Base-by-base conservation (phyloP, 2,113 vertebrate species). In the Archocentrus centrarchus region DNA sequence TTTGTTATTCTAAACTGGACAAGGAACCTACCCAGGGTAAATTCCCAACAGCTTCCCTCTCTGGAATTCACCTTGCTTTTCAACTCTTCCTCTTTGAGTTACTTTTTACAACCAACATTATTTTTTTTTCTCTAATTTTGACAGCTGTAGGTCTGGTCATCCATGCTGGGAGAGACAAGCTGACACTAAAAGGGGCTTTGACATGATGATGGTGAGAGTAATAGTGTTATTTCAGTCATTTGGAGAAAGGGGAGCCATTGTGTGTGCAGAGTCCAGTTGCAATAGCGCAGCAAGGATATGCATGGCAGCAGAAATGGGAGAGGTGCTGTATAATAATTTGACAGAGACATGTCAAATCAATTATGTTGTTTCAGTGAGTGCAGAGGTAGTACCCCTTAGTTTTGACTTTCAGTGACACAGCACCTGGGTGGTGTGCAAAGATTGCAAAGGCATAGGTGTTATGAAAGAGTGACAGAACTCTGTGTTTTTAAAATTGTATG, bases 181-280 rank as follows among this genome's bases (percentile, higher is more conserved):
- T 86, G 86, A 88, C 92, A 89, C 75, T 83, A 85, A 92, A 85
- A 91, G 81, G 78, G 58, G 80, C 87, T 92, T 90, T 90, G 93
- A 93, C 93, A 89, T 14, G 77, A 90, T 93, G 92, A 94, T 90
- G 91, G 91, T 76, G 70, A 47, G 77, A 77, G 86, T 93, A 92
- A 92, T 92, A 75, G 88, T 94, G 92, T 93, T 94, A 90, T 94
- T 95, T 79, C 90, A 92, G 90, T 90, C 90, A 90, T 93, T 91
- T 92, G 87, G 81, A 86, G 86, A 82, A 62, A 73, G 86, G 64
- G 87, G 84, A 79, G 86, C 92, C 78, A 24, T 75, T 77, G 11
- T 75, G 73, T 66, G 66, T 59, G 57, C 41, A 60, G 82, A 70
- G 86, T 89, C 88, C 86, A 77, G 83, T 91, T 89, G 39, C 73